A percentile compares a stretch with the other conserved stretches of the same genome.
Evolutionary conservation across 2,888 invertebrate species (phyloP).

Genomic region (Dendrolimus houi): DNA sequence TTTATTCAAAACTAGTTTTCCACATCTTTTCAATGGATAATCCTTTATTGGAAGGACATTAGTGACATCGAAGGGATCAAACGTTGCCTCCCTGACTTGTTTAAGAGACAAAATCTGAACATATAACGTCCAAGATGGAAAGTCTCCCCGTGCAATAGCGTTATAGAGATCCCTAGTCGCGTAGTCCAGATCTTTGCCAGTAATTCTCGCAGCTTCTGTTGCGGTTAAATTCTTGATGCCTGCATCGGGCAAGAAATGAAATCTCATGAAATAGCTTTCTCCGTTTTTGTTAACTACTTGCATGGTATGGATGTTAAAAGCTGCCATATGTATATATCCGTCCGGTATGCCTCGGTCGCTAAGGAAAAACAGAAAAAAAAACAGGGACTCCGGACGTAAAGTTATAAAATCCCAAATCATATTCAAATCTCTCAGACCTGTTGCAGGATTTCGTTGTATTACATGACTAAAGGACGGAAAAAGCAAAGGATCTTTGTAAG

Average conservation of each 20-base stretch:
- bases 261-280: constrained; percentile 86
- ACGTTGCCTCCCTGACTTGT: constrained; percentile 83
- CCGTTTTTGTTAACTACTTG: constrained; percentile 86
- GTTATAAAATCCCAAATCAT: constrained; percentile 96
- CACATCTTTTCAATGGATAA: constrained; percentile 88
- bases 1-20: constrained; percentile 85
- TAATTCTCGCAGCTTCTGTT: constrained; percentile 79
- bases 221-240: constrained; percentile 85
- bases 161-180: constrained; percentile 89
- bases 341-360: constrained; percentile 93
- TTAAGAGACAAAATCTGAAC: constrained; percentile 89
- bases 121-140: constrained; percentile 84
- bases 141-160: constrained; percentile 83
- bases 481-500: constrained; percentile 88
- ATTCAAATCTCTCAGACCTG: constrained; percentile 89
- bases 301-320: constrained; percentile 93
- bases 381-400: constrained; percentile 87
- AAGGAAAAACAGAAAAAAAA: constrained; percentile 88
- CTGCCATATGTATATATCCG: constrained; percentile 93
- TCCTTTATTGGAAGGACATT: constrained; percentile 86
- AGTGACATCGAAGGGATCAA: constrained; percentile 94
- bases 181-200: constrained; percentile 88
- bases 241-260: constrained; percentile 92
- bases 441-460: constrained; percentile 93
- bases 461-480: constrained; percentile 95